phyloP scores from a whole-genome alignment of 2,113 vertebrate genomes.

The Lota lota region DNA sequence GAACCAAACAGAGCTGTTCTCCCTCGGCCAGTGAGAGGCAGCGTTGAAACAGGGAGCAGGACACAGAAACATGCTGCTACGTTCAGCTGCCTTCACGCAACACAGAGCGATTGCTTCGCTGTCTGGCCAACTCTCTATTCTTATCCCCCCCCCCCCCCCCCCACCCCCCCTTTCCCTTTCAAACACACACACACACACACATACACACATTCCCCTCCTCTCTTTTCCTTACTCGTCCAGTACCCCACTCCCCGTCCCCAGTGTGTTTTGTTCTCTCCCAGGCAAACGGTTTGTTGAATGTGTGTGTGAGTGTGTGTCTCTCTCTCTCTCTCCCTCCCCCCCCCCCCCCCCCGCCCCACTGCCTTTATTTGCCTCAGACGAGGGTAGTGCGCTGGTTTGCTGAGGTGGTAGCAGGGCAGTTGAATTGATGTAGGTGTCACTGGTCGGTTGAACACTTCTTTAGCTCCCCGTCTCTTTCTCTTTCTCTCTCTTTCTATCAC shows the following conservation, averaged over 20 bases:
- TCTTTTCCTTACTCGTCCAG: slow-evolving; percentile 18
- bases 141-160: no score
- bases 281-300: slow-evolving; percentile 54
- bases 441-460: background rate
- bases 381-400: no score
- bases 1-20: no score
- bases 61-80: no score
- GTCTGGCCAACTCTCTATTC: no score
- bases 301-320: slow-evolving; percentile 6
- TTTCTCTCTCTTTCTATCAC: background rate
- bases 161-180: background rate
- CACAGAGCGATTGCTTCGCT: no score
- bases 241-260: slow-evolving; percentile 18
- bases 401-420: background rate
- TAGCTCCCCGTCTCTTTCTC: slow-evolving; percentile 7
- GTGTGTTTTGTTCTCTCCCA: slow-evolving; percentile 60
- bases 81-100: no score
- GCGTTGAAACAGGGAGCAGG: no score
- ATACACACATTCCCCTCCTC: slow-evolving; percentile 8
- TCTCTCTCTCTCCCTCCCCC: no score
- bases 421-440: background rate
- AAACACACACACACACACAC: background rate
- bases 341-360: background rate
- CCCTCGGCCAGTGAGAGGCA: no score
- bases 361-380: background rate